Conservation (phyloP, 2,113 vertebrate genomes). For the Pygoscelis adeliae region DNA sequence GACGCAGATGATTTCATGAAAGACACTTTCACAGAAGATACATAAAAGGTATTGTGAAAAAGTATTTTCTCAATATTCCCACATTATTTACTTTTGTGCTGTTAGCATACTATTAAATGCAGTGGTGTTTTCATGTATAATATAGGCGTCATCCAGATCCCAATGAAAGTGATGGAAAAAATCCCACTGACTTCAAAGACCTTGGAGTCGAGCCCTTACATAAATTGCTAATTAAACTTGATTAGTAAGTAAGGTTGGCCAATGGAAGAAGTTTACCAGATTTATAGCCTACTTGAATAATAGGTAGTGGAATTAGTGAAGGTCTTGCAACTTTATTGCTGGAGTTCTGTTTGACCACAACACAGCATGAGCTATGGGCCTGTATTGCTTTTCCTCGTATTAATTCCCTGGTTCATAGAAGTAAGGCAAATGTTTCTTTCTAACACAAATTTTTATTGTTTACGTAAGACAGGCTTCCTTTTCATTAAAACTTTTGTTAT, state of each 20-base stretch:
- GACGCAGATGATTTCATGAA: not conserved
- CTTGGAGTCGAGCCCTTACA: not conserved
- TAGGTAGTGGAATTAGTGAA: conserved; percentile 2
- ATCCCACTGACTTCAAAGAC: conserved; percentile 22
- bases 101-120: not conserved
- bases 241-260: not conserved
- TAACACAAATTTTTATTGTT: not conserved
- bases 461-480: not conserved
- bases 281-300: conserved; percentile 19
- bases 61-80: not conserved
- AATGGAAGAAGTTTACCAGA: not conserved
- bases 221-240: conserved; percentile 23
- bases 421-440: not conserved
- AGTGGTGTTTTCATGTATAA: not conserved
- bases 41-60: not conserved
- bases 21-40: not conserved
- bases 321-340: not conserved
- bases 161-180: not conserved
- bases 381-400: not conserved
- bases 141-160: not conserved
- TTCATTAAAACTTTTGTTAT: not conserved
- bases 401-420: not conserved
- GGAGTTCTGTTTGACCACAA: not conserved
- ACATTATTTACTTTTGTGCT: not conserved
- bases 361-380: not conserved